phyloP scores from a whole-genome alignment of 2,888 invertebrate species.

The Agriotes lineatus region DNA sequence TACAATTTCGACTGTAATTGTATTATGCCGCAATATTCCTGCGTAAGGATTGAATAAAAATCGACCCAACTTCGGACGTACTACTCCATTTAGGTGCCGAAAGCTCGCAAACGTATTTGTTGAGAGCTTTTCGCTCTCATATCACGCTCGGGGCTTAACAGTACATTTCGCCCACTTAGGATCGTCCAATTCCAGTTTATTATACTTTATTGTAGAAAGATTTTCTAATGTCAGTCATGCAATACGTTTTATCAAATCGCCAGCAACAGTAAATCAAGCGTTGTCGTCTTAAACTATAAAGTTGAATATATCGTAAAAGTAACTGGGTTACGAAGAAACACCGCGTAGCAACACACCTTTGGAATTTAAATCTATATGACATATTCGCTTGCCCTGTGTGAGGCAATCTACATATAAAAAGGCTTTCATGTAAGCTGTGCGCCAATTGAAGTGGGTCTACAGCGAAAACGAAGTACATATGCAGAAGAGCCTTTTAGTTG shows the following conservation, averaged over 20 bases:
- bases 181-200: slow-evolving; percentile 36
- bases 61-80: slow-evolving; percentile 26
- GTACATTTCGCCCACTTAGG: slow-evolving; percentile 35
- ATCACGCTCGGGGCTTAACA: slow-evolving; percentile 36
- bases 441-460: slow-evolving; percentile 5
- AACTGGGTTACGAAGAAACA: too few relatives aligned
- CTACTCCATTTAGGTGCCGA: slow-evolving; percentile 26
- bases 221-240: slow-evolving; percentile 18
- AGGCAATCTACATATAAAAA: slow-evolving; percentile 17
- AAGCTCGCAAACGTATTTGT: slow-evolving; percentile 35
- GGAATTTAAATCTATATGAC: slow-evolving; percentile 1
- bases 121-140: slow-evolving; percentile 36
- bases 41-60: slow-evolving; percentile 27
- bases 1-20: not conserved
- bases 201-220: slow-evolving; percentile 31
- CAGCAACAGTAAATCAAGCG: too few relatives aligned
- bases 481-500: not conserved
- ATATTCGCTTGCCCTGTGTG: slow-evolving; percentile 3
- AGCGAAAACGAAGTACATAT: not conserved
- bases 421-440: slow-evolving; percentile 10
- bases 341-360: not conserved
- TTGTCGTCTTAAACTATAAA: too few relatives aligned
- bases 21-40: slow-evolving; percentile 1
- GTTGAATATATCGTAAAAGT: too few relatives aligned
- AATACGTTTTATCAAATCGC: not conserved